phyloP scores from a whole-genome alignment of 1,140 invertebrate species.

The Drosophila gunungcola region DNA sequence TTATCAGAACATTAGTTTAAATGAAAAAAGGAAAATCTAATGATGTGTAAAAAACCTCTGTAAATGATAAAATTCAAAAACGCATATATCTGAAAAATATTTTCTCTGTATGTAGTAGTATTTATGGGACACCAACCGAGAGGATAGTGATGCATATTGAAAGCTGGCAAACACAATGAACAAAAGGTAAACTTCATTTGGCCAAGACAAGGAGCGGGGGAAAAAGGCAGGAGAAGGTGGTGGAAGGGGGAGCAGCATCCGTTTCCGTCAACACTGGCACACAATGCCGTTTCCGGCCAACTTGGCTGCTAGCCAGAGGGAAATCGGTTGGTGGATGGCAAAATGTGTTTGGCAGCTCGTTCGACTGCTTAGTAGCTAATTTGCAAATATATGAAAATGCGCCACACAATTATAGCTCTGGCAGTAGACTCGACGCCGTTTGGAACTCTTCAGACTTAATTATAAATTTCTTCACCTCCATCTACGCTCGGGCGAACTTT shows the following conservation, averaged over 20 bases:
- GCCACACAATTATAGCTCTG: constrained; percentile 53
- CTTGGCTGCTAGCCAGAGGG: constrained; percentile 31
- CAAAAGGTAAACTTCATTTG: constrained; percentile 61
- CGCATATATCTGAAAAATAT: neutral
- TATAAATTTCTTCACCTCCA: constrained; percentile 44
- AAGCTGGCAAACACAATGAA: constrained; percentile 54
- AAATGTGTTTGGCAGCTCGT: constrained; percentile 42
- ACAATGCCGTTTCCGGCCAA: constrained; percentile 39
- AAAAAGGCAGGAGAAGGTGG: neutral
- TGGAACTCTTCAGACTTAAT: constrained; percentile 61
- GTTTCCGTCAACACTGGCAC: constrained; percentile 48
- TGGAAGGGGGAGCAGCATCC: constrained; percentile 27
- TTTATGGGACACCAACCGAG: constrained; percentile 23
- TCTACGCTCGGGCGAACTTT: constrained; percentile 1
- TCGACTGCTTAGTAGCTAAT: constrained; percentile 71
- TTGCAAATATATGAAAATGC: constrained; percentile 67
- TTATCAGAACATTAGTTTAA: too few species aligned
- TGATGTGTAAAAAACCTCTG: neutral
- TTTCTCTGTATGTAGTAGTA: constrained; percentile 29
- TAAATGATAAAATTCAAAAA: neutral
- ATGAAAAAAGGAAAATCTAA: too few species aligned
- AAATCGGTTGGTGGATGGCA: constrained; percentile 13
- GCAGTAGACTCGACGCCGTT: constrained; percentile 23
- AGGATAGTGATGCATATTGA: constrained; percentile 43
- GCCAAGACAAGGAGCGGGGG: constrained; percentile 25